A percentile compares a stretch with the other conserved stretches of the same genome.
Evolutionary conservation across 92 coral and sea anemone species (phyloP).

Genomic region (Paragorgia papillata): DNA sequence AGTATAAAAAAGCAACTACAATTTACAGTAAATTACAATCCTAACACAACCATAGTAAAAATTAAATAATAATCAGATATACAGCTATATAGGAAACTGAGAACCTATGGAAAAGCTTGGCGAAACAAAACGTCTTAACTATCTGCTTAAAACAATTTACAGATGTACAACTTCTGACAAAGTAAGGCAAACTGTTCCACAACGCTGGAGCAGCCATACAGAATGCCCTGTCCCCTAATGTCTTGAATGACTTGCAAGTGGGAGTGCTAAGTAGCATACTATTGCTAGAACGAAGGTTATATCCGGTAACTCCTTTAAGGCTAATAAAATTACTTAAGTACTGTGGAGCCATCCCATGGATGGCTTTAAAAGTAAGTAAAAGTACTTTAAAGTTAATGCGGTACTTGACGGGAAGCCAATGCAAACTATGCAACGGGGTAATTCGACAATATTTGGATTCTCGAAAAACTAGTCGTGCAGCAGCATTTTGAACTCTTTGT

Average conservation of each 20-base stretch:
- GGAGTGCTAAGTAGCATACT: neutral
- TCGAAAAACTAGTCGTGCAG: neutral
- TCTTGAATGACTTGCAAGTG: neutral
- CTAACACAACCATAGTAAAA: too few relatives aligned
- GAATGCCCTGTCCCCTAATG: slow-evolving; percentile 16
- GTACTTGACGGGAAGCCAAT: slow-evolving; percentile 36
- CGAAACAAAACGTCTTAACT: neutral
- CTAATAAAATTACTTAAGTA: slow-evolving; percentile 12
- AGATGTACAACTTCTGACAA: neutral
- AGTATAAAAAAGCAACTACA: too few relatives aligned
- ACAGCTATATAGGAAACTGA: too few relatives aligned
- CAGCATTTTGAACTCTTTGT: slow-evolving; percentile 28
- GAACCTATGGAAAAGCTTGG: too few relatives aligned
- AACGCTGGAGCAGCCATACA: slow-evolving; percentile 7
- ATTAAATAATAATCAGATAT: too few relatives aligned
- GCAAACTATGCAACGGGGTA: slow-evolving; percentile 5
- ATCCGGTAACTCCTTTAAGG: neutral
- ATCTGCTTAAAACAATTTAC: neutral
- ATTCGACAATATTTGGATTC: neutral
- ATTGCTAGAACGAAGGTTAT: neutral
- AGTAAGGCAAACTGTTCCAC: neutral
- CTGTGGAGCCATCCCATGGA: slow-evolving; percentile 9
- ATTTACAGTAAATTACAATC: too few relatives aligned
- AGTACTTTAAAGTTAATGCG: slow-evolving; percentile 28
- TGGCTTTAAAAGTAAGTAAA: slow-evolving; percentile 23